These are phyloP conservation scores for Limnodromus scolopaceus DNA, from an alignment of 2,797 vertebrate genomes.

Conservation along the genomic window DNA sequence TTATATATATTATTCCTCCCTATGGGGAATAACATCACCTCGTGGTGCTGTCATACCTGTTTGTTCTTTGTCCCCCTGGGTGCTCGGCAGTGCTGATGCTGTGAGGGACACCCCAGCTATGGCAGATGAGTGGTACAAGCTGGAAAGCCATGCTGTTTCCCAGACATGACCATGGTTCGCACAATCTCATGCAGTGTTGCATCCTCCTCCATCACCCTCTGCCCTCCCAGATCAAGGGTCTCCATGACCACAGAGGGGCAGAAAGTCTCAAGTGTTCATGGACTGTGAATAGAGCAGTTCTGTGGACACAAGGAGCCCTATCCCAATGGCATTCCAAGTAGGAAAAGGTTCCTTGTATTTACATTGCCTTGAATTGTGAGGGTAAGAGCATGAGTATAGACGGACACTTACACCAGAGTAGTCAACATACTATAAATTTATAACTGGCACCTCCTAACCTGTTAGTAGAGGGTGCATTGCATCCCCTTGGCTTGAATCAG, in stretches of 20 bases:
- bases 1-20: not conserved
- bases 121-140: not conserved
- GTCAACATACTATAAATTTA: not conserved
- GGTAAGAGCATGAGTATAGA: not conserved
- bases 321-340: not conserved
- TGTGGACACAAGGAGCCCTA: not conserved
- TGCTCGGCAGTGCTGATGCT: not conserved
- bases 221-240: not conserved
- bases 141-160: not conserved
- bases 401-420: not conserved
- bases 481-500: rapidly evolving
- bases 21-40: not conserved
- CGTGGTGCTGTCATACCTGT: not conserved
- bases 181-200: not conserved
- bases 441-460: not conserved
- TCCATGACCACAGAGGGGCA: rapidly evolving
- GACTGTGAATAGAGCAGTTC: not conserved
- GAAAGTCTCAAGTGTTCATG: rapidly evolving
- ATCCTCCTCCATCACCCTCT: not conserved
- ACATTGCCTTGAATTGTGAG: not conserved
- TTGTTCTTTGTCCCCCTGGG: not conserved
- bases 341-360: not conserved
- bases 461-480: not conserved
- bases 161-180: not conserved
- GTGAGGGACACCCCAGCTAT: not conserved